Base-by-base conservation (phyloP, 2,113 vertebrate species). In the Scortum barcoo region DNA sequence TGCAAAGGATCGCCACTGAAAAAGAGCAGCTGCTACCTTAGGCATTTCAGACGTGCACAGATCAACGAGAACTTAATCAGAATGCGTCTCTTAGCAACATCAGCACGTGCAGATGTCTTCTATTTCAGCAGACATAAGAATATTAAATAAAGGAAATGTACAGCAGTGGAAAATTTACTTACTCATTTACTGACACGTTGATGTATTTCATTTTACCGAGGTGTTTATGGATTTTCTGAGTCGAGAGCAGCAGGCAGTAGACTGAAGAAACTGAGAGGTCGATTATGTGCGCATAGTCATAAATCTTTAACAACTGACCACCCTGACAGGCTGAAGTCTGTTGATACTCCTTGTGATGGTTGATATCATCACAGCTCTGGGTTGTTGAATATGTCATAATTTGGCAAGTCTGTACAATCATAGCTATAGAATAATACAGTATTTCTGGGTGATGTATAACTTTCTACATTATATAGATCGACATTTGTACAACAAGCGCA, bases 111-210 rank as follows among this genome's bases (percentile, higher is more conserved):
- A 24, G 48, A 74, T n/a, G 19, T 8, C 26, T 62, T 44, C 38
- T 71, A 60, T 54, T 66, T 65, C 42, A 61, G 51, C 69, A 72
- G 46, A 75, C 56, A 65, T 40, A 63, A 26, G 12, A 38, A 56
- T 63, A 86, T 79, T 77, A 81, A 76, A 76, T 79, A 78, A 78
- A 80, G 70, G 36, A 82, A 78, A 65, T 65, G 61, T 62, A 83
- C 62, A 48, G 30, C 28, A 42, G 65, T 54, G 14, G 16, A 36
- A 75, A 72, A 88, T 72, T 2, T 58, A 51, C 46, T 71, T 61
- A 61, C 73, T 78, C 56, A 72, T 54, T 84, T 40, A 38, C n/a
- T 72, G 74, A 72, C 67, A 70, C 60, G 19, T 66, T 81, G 83
- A 78, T 73, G 19, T 60, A 58, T 63, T 76, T 88, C 13, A 76